Base-by-base conservation (phyloP, 2,888 invertebrate species). In the Teleiodes luculella region DNA sequence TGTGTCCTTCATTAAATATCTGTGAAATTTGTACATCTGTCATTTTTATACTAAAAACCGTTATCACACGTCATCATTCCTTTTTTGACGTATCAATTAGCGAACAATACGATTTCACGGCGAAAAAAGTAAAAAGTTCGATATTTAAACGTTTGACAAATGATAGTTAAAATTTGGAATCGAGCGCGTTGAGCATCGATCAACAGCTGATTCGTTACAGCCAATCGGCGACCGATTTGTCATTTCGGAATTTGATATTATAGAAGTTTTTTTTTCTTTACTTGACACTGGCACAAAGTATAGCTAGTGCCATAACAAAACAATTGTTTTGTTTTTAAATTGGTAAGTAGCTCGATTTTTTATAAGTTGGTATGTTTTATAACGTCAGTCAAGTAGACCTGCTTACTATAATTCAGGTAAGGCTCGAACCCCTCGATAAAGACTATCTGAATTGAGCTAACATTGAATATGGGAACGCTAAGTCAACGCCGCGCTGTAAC, bases 201-300 rank as follows among this genome's bases (percentile, higher is more conserved):
- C 73, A 69, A 67, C 71, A 66, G 67, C 66, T 59, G 60, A 74
- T 75, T 71, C 62, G 75, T 64, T 72, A 61, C 68, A 65, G 63
- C 61, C 64, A 61, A 66, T 67, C 66, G 62, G 58, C 54, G 63
- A 47, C 51, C 60, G 60, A 72, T 72, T 70, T 67, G 70, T 72
- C 72, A 72, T 67, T 65, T 64, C 58, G 56, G 54, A 47, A 33
- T 35, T 61, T 64, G 20, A 47, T n/a, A 10, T 46, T 30, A 30
- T 46, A 2, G 20, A 3, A 7, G 20, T 10, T 20, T 16, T 37
- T 16, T 24, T 4, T 24, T 24, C 6, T 24, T 6, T 24, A n/a
- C n/a, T n/a, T n/a, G n/a, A n/a, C n/a, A n/a, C n/a, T n/a, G n/a
- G n/a, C n/a, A n/a, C n/a, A 24, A 24, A 24, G 24, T 24, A 24